Percentiles rank a stretch among this genome's conserved stretches.
phyloP scores from a whole-genome alignment of 2,888 invertebrate species.

The Coronaproctus castanopsis region DNA sequence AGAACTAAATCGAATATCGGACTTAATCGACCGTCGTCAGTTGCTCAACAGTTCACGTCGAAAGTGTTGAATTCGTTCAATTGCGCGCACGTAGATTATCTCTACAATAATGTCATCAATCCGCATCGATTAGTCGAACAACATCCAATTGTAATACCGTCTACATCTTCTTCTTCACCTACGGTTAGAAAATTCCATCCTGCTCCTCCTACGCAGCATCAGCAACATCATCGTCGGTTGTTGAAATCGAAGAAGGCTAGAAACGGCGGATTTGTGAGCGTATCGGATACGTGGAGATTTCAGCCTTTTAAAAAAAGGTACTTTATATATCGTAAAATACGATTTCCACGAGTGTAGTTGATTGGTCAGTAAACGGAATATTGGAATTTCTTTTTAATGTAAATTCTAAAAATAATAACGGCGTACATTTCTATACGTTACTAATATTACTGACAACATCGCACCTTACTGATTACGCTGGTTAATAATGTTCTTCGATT shows the following conservation, averaged over 20 bases:
- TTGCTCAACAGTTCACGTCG: conserved; percentile 5
- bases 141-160: too few relatives aligned
- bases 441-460: too few relatives aligned
- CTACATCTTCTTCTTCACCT: too few relatives aligned
- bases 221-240: not conserved
- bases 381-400: not conserved
- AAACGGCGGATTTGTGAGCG: conserved; percentile 14
- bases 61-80: conserved; percentile 9
- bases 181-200: too few relatives aligned
- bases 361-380: not conserved
- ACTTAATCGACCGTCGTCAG: not conserved
- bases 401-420: too few relatives aligned
- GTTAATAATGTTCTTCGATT: too few relatives aligned
- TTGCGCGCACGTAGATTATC: conserved; percentile 4
- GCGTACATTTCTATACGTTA: too few relatives aligned
- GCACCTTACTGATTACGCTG: too few relatives aligned
- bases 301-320: conserved; percentile 11
- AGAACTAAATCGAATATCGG: too few relatives aligned
- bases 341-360: not conserved
- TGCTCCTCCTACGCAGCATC: not conserved
- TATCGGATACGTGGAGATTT: conserved; percentile 16
- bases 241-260: conserved; percentile 7
- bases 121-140: too few relatives aligned
- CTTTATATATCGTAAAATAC: not conserved
- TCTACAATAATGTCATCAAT: not conserved